Percentiles rank a stretch among this genome's conserved stretches.
Conservation (phyloP, 2,797 vertebrate species). For the Pseudomugil tenellus region DNA sequence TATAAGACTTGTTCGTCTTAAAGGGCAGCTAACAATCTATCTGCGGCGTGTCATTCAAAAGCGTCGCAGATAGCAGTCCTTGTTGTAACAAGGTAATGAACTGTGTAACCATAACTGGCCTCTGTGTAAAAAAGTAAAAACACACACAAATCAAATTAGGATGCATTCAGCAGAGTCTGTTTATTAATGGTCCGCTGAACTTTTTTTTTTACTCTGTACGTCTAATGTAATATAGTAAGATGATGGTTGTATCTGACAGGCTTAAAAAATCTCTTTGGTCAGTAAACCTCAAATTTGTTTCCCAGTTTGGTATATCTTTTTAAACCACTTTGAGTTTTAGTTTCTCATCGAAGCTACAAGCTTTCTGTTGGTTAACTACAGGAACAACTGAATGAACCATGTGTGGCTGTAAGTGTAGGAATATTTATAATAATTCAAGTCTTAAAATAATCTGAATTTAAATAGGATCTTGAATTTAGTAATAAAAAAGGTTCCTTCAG, state of each 20-base stretch:
- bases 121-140: conserved; percentile 44
- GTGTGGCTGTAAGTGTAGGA: too few species aligned
- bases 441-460: neutral
- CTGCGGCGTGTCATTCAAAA: conserved; percentile 30
- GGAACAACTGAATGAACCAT: neutral
- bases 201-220: conserved; percentile 49
- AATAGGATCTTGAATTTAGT: neutral
- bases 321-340: neutral
- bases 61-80: conserved; percentile 24
- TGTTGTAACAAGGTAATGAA: conserved; percentile 42
- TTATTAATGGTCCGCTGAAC: conserved; percentile 42
- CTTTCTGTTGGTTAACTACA: neutral
- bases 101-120: conserved; percentile 54
- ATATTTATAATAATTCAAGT: neutral
- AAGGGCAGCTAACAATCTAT: conserved; percentile 13
- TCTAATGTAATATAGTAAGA: conserved; percentile 37
- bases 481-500: neutral
- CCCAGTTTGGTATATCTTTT: neutral
- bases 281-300: neutral
- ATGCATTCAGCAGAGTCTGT: conserved; percentile 23
- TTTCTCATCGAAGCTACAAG: neutral
- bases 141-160: conserved; percentile 21
- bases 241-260: neutral
- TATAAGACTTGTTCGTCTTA: conserved; percentile 7
- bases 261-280: conserved; percentile 1